phyloP scores from a whole-genome alignment of 2,888 invertebrate species.

The Agrypnus murinus region DNA sequence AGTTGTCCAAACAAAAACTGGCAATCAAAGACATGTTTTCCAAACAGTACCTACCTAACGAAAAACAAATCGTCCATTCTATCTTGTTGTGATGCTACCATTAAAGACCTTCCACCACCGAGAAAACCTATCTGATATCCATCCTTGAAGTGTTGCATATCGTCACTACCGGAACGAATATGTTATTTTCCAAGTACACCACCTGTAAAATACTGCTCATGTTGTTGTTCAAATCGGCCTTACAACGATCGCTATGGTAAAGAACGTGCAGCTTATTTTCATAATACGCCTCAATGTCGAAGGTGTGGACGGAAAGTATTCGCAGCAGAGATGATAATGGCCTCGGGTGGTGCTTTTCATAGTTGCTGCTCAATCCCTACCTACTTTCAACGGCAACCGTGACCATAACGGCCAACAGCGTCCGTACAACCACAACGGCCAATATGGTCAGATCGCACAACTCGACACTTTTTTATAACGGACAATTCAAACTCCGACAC shows the following conservation, averaged over 20 bases:
- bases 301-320: slow-evolving; percentile 69
- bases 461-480: too few species aligned
- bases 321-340: slow-evolving; percentile 68
- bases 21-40: too few species aligned
- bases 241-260: slow-evolving; percentile 56
- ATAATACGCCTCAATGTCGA: slow-evolving; percentile 63
- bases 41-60: too few species aligned
- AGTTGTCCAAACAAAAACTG: too few species aligned
- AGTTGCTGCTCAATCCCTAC: slow-evolving; percentile 73
- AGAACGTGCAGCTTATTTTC: slow-evolving; percentile 47
- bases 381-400: too few species aligned
- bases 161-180: slow-evolving; percentile 56
- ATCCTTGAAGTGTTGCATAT: slow-evolving; percentile 65
- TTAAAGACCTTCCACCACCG: slow-evolving; percentile 16
- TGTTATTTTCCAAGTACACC: slow-evolving; percentile 55
- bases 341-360: slow-evolving; percentile 71
- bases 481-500: too few species aligned
- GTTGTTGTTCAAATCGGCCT: slow-evolving; percentile 54
- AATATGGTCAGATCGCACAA: too few species aligned
- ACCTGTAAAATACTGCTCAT: slow-evolving; percentile 57
- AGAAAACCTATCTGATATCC: slow-evolving; percentile 54
- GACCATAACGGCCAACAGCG: too few species aligned
- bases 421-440: too few species aligned
- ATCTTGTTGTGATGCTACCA: not conserved
- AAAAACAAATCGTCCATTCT: too few species aligned